Evolutionary conservation across 2,797 vertebrate species (phyloP), one percentile per base, ranked within the genome.

Genomic region (Botia kubotai): DNA sequence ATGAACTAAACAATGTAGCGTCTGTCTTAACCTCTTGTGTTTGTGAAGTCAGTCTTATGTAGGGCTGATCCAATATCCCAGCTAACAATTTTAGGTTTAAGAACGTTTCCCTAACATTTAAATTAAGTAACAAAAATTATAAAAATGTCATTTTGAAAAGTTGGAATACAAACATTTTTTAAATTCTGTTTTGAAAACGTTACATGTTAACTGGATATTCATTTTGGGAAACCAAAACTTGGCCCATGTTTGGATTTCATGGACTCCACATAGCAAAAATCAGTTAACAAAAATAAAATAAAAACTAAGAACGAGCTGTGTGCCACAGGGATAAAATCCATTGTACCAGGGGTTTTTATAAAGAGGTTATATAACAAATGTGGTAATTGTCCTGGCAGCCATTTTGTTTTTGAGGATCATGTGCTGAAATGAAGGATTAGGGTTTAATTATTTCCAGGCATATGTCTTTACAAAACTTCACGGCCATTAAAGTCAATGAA

Each of bases 401-500:
- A 81, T 85, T 26, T 77, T 83, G 72, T 73, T 79, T 84, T 79
- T 57, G 26, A 57, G 29, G 60, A 46, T 73, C 48, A 23, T 62
- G 39, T 77, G 52, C 46, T 60, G 33, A 70, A 81, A 87, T 85
- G 70, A 87, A 72, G 68, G 69, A 81, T 81, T 85, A 77, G 68
- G 63, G 70, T 73, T 85, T 48, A 60, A 79, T 55, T 66, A 76
- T 53, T 53, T 57, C 72, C 50, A 83, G 83, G 75, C 55, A 43
- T 29, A 52, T 46, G 29, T 79, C 58, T 66, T 63, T 19, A 50
- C 78, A 68, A 52, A 68, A 76, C 79, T 80, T 85, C 82, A 68
- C 58, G 21, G 69, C 80, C 82, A 77, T 83, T 85, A 87, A 83
- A 80, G 72, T 80, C 82, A 85, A 82, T 85, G 83, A 83, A 70